Evolutionary conservation across 2,888 invertebrate species (phyloP), one percentile per base, ranked within the genome.

Genomic region (Atherix ibis): DNA sequence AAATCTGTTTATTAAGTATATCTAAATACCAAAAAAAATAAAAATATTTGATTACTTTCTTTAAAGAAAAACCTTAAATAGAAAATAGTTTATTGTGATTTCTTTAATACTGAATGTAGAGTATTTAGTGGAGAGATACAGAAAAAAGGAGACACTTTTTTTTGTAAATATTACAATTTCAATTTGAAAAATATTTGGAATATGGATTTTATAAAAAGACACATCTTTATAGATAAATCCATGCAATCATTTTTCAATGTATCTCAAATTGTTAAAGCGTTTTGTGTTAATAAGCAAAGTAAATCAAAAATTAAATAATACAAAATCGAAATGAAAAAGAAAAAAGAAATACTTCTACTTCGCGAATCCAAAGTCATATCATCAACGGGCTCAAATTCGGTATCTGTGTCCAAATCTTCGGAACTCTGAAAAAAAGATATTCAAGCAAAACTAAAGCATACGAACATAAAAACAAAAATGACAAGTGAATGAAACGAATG

Each of bases 291-390:
- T 31, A 35, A 27, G 27, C 19, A 30, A 36, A 42, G 34, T 34
- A 31, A 37, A 46, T 34, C n/a, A n/a, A n/a, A n/a, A 14, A 29
- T 39, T 6, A 36, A 31, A 34, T 10, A 32, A 36, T 36, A 22
- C 35, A 36, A 31, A 29, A 37, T n/a, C n/a, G n/a, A n/a, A n/a
- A 37, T 37, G 49, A 53, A 41, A 44, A 37, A 43, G 29, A 39
- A 16, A 40, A 33, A 34, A 40, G 57, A 63, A 68, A 68, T 61
- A 73, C 73, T 73, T 64, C 73, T 63, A 52, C 71, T 72, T 49
- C 73, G 64, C 4, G 73, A 73, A 54, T 74, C 73, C 65, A 73
- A 65, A 39, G 73, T 73, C 68, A 72, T 68, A 47, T 74, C 73
- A 47, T 73, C 73, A 37, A 71, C 73, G 3, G 73, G 72, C 51